Base-by-base conservation (phyloP, 2,888 invertebrate species). In the Entomobrya proxima region DNA sequence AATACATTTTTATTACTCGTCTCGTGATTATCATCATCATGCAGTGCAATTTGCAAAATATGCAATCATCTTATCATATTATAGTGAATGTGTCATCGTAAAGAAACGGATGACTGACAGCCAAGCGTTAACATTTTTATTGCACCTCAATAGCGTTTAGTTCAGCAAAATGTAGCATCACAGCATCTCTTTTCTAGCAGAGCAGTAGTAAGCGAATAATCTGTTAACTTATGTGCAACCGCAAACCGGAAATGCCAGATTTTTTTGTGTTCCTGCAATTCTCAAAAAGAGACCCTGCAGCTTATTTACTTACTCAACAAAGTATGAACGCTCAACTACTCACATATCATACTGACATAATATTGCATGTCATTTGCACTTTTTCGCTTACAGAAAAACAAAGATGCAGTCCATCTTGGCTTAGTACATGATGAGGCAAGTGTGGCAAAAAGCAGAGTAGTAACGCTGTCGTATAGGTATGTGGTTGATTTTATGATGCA, bases 231-330 rank as follows among this genome's bases (percentile, higher is more conserved):
- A 13, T 27, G 27, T 27, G 27, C 18, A 27, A 6, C n/a, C n/a
- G 27, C 55, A 61, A 61, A 61, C 61, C 61, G 61, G 61, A 61
- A 61, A 61, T 61, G 61, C 61, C 35, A n/a, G 61, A 61, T 61
- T 61, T 61, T 52, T 61, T 61, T n/a, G n/a, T n/a, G n/a, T n/a
- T 32, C 61, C 35, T 61, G 30, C 2, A 35, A 21, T n/a, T 61
- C 61, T 11, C 35, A 35, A 32, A 61, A 61, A 61, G 32, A 32
- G 61, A 58, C n/a, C 30, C 61, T 61, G 6, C 27, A 21, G 55
- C n/a, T 3, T 55, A 2, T 24, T 24, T 7, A 27, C 55, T 52
- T 52, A 27, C 9, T 30, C 58, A 58, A 27, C 18, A 61, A 27
- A 30, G 9, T 30, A 30, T 3, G 30, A 52, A 55, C 11, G 21